Percentiles rank a stretch among this genome's conserved stretches.
Conservation (phyloP, 2,113 vertebrate genomes). For the Sialia sialis region DNA sequence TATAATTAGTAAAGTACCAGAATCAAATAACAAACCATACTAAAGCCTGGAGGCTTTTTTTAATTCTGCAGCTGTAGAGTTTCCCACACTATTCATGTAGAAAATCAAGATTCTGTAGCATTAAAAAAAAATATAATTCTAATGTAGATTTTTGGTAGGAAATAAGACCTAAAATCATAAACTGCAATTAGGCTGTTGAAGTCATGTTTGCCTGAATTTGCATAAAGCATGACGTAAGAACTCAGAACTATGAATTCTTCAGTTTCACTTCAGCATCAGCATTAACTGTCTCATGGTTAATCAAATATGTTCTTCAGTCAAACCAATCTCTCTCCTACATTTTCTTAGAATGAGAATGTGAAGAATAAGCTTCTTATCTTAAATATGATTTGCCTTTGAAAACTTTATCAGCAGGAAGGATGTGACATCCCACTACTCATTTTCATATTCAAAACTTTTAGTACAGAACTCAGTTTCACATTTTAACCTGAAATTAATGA, state of each 20-base stretch:
- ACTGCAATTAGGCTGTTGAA: slow-evolving; percentile 4
- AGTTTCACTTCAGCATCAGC: neutral
- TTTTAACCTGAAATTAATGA: neutral
- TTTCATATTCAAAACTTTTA: neutral
- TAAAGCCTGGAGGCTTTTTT: neutral
- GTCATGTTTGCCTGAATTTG: neutral
- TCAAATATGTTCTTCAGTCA: neutral
- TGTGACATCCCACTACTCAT: neutral
- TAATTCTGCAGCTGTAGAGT: neutral
- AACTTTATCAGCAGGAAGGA: neutral
- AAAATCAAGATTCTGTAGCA: neutral
- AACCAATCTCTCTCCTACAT: neutral
- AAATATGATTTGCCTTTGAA: neutral
- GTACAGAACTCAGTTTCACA: neutral
- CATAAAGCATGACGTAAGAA: neutral
- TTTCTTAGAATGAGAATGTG: neutral
- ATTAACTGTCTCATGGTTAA: neutral
- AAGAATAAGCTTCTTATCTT: neutral
- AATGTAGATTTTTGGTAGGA: neutral
- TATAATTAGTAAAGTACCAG: neutral
- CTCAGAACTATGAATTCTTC: neutral
- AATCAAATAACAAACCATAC: neutral
- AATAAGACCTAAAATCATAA: neutral
- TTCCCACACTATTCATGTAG: neutral
- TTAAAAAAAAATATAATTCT: neutral